phyloP scores from a whole-genome alignment of 2,888 invertebrate species.

The Copidosoma aretas region DNA sequence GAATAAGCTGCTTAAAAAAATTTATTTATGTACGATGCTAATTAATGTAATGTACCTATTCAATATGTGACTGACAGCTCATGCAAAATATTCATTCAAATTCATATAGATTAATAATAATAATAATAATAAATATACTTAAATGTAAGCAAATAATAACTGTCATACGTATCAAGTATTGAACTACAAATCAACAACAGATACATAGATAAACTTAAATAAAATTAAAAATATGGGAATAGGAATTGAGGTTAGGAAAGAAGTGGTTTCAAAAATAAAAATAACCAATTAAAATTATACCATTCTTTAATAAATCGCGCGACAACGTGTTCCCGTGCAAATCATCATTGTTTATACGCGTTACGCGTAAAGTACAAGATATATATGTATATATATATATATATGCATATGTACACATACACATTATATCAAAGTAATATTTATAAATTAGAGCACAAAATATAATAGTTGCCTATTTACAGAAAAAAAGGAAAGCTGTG shows the following conservation, averaged over 20 bases:
- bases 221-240: slow-evolving; percentile 2
- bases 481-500: slow-evolving; percentile 44
- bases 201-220: not conserved
- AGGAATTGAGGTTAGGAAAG: slow-evolving; percentile 16
- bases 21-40: not conserved
- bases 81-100: not conserved
- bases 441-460: slow-evolving; percentile 46
- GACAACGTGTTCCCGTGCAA: slow-evolving; percentile 44
- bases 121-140: not conserved
- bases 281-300: slow-evolving; percentile 58
- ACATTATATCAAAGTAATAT: slow-evolving; percentile 8
- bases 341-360: slow-evolving; percentile 22
- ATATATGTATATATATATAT: slow-evolving; percentile 3
- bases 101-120: not conserved
- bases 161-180: no score
- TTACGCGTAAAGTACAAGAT: slow-evolving; percentile 7
- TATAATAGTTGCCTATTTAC: slow-evolving; percentile 47
- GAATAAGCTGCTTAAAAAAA: not conserved
- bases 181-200: not conserved
- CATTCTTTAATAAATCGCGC: slow-evolving; percentile 52
- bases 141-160: not conserved
- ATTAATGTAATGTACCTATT: not conserved
- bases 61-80: not conserved
- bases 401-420: not conserved
- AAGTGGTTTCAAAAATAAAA: slow-evolving; percentile 40